Conservation (phyloP, 2,113 vertebrate species). For the Neolamprologus cancellatus region DNA sequence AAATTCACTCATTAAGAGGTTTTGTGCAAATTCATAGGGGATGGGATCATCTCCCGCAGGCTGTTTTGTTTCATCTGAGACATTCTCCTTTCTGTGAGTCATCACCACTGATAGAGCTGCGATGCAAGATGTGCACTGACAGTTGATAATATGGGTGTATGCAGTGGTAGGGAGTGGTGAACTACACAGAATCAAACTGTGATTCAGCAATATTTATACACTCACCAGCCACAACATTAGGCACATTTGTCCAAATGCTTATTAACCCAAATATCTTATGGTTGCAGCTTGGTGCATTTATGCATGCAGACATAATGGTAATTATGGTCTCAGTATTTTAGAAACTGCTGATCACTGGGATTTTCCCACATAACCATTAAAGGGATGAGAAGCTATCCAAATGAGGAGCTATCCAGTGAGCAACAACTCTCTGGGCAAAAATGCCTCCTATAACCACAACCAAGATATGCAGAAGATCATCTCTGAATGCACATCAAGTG, state of each 20-base stretch:
- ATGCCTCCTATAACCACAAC: background rate
- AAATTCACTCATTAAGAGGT: conserved; percentile 7
- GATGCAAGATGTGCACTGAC: background rate
- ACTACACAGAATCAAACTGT: background rate
- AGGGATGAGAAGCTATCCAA: background rate
- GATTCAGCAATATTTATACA: background rate
- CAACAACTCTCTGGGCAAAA: background rate
- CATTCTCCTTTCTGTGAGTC: conserved; percentile 8
- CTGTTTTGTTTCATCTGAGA: background rate
- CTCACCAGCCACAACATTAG: background rate
- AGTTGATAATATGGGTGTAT: background rate
- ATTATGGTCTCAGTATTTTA: background rate
- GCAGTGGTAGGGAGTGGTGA: background rate
- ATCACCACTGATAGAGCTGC: background rate
- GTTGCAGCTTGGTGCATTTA: background rate
- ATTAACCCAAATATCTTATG: background rate
- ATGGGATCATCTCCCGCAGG: background rate
- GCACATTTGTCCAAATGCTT: background rate
- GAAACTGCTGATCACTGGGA: background rate
- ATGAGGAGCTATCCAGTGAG: background rate
- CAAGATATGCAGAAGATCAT: background rate
- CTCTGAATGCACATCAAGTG: background rate
- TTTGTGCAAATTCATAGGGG: background rate
- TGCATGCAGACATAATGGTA: background rate
- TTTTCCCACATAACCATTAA: background rate